These are phyloP conservation scores for Karalla daura DNA, from an alignment of 2,797 vertebrate species.

Conservation along the genomic window DNA sequence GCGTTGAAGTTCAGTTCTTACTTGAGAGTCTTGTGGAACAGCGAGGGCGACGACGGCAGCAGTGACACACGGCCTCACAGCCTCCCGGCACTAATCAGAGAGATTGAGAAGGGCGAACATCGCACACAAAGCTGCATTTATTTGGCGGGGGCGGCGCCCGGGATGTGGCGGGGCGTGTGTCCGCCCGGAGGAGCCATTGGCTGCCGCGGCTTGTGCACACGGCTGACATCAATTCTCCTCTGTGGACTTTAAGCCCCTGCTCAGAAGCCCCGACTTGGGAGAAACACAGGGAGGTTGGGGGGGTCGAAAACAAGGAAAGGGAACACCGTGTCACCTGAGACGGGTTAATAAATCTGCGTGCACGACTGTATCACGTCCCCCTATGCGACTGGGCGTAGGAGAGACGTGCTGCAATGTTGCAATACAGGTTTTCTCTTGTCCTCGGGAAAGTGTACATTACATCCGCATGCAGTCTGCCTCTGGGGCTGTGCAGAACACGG, in stretches of 20 bases:
- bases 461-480: neutral
- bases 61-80: neutral
- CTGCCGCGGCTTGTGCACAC: neutral
- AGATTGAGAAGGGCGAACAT: slow-evolving; percentile 43
- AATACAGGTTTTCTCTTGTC: slow-evolving; percentile 45
- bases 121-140: slow-evolving; percentile 66
- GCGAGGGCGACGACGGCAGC: slow-evolving; percentile 16
- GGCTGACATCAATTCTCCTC: neutral
- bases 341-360: neutral
- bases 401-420: slow-evolving; percentile 37
- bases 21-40: slow-evolving; percentile 56
- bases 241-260: slow-evolving; percentile 50
- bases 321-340: slow-evolving; percentile 18
- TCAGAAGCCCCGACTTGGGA: neutral
- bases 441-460: neutral
- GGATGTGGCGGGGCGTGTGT: slow-evolving; percentile 75
- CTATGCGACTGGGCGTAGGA: no score
- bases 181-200: slow-evolving; percentile 69
- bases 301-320: neutral
- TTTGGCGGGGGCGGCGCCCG: slow-evolving; percentile 47
- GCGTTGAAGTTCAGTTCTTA: slow-evolving; percentile 47
- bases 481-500: neutral
- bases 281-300: no score
- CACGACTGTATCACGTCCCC: no score
- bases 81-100: neutral